Percentiles rank a stretch among this genome's conserved stretches.
phyloP scores from a whole-genome alignment of 2,113 vertebrate genomes.

The Eonycteris spelaea region DNA sequence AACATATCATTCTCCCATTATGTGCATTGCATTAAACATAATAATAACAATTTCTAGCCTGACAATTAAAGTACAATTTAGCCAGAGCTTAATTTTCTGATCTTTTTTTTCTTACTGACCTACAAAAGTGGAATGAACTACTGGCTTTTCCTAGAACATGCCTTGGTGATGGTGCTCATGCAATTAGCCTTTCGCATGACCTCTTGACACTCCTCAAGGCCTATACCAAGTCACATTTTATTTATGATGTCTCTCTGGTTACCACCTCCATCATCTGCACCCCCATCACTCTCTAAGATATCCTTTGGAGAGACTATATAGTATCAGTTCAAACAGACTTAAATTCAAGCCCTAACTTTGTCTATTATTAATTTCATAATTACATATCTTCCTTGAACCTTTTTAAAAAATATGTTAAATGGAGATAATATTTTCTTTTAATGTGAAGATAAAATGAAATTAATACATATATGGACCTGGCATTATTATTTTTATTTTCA shows the following conservation, averaged over 20 bases:
- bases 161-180: not conserved
- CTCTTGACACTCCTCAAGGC: not conserved
- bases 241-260: not conserved
- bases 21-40: not conserved
- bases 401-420: not conserved
- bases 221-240: not conserved
- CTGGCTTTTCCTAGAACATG: not conserved
- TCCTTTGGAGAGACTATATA: not conserved
- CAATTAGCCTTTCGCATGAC: not conserved
- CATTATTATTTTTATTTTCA: no score
- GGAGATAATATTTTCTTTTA: not conserved
- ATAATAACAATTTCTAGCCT: not conserved
- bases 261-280: not conserved
- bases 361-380: not conserved
- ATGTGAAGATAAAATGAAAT: not conserved
- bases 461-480: not conserved
- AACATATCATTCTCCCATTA: not conserved
- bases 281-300: not conserved
- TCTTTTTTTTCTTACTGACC: not conserved
- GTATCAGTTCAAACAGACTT: not conserved
- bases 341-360: not conserved
- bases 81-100: not conserved
- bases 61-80: not conserved
- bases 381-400: not conserved
- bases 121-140: not conserved